Base-by-base conservation (phyloP, 2,797 vertebrate genomes). In the Aselliscus stoliczkanus region DNA sequence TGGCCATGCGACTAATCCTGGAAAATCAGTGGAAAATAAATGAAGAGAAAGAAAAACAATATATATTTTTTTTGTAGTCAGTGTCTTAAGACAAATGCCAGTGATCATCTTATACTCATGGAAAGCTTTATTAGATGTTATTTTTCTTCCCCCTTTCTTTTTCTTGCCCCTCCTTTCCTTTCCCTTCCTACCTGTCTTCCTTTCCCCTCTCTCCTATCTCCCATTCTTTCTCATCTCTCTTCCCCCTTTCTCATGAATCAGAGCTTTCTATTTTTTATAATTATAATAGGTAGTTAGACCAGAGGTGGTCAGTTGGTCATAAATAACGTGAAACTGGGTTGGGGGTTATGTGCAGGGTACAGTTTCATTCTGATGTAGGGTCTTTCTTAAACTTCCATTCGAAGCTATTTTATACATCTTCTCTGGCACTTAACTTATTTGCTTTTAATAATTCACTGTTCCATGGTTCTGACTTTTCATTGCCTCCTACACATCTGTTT, bases 401-500 rank as follows among this genome's bases (percentile, higher is more conserved):
- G 25, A 60, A 34, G 81, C 54, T 94, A 31, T 72, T 88, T 94
- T 52, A 58, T 65, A 83, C 21, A 54, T 93, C 50, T 86, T 86
- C 62, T 90, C 79, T 92, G 72, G 65, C 82, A 76, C 76, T 93
- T 95, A 62, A 84, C 29, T 95, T 96, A 92, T 88, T 96, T 90
- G 85, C 90, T 89, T 94, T 96, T 90, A 93, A 91, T 89, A 96
- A 95, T 73, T 83, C 62, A 37, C 77, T 89, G 73, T 93, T 93
- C 88, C 60, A 4, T 95, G 88, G 27, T 52, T 95, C 94, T 95
- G 94, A 83, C 92, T 96, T 96, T 67, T 75, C 54, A 89, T 86
- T 93, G 82, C 94, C 90, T 96, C 79, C 84, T 87, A 82, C 79
- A 96, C 88, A 94, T 97, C 97, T 96, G 96, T 96, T 97, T 96